Conservation (phyloP, 1,140 invertebrate species). For the Rhagoletis pomonella region DNA sequence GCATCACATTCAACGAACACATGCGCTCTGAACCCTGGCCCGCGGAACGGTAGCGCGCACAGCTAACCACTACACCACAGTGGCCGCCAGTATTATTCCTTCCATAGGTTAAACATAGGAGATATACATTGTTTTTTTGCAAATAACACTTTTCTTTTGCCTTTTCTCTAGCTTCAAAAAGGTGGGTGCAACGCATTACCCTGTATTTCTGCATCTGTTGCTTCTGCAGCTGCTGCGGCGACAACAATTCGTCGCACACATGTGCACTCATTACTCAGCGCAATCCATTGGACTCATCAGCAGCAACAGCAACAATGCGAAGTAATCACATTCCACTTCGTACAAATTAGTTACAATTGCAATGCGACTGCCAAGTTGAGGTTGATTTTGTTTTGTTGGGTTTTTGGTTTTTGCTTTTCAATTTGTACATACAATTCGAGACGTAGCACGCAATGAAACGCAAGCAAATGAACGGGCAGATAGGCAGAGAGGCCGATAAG, state of each 20-base stretch:
- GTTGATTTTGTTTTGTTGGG: neutral
- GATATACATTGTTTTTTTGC: too few relatives aligned
- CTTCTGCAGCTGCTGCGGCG: neutral
- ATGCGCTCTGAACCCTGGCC: too few relatives aligned
- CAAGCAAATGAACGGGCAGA: neutral
- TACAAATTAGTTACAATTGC: conserved; percentile 59
- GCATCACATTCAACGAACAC: too few relatives aligned
- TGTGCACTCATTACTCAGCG: conserved; percentile 56
- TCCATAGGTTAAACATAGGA: too few relatives aligned
- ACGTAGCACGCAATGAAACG: conserved; percentile 15
- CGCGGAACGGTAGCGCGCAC: too few relatives aligned
- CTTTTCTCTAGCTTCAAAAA: neutral
- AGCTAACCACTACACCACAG: too few relatives aligned
- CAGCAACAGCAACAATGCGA: conserved; percentile 52
- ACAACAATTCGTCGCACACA: conserved; percentile 54
- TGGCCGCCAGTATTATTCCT: too few relatives aligned
- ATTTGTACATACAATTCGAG: neutral
- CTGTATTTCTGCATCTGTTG: conserved; percentile 41
- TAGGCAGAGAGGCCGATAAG: neutral
- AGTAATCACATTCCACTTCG: conserved; percentile 58
- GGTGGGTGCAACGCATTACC: neutral
- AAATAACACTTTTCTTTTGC: too few relatives aligned
- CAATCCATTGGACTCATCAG: conserved; percentile 26
- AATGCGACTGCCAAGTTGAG: conserved; percentile 28
- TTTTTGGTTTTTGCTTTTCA: neutral